These are phyloP conservation scores for Dysdera silvatica DNA, from an alignment of 1,140 invertebrate genomes.

Conservation along the genomic window DNA sequence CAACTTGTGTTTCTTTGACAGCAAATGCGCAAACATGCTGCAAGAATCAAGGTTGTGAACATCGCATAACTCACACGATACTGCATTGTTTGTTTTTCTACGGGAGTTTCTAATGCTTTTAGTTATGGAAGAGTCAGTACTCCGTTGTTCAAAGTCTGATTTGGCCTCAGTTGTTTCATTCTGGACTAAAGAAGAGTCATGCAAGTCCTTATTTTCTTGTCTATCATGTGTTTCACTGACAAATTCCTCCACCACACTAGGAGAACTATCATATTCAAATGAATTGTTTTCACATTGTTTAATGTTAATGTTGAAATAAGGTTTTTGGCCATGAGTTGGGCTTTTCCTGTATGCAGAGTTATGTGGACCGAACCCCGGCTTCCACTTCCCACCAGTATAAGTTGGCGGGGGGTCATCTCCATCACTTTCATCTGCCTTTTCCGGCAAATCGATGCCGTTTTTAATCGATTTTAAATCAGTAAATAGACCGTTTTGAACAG, in stretches of 20 bases:
- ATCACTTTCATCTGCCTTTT: constrained; percentile 38
- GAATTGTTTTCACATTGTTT: not conserved
- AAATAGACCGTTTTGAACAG: constrained; percentile 38
- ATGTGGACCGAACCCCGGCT: constrained; percentile 46
- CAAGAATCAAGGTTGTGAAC: constrained; percentile 1
- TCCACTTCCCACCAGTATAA: constrained; percentile 68
- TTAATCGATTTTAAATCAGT: constrained; percentile 37
- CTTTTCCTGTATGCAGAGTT: constrained; percentile 41
- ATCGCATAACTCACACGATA: constrained; percentile 8
- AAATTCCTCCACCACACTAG: not conserved
- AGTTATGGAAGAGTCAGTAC: not conserved
- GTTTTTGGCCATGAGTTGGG: not conserved
- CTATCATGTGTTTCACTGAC: not conserved
- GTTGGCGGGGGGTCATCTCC: constrained; percentile 46
- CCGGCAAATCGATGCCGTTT: constrained; percentile 5
- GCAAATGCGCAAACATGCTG: constrained; percentile 10
- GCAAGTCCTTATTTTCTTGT: not conserved
- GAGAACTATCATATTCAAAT: not conserved
- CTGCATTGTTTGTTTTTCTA: not conserved
- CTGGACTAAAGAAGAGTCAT: not conserved
- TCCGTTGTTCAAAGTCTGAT: not conserved
- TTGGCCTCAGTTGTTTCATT: not conserved
- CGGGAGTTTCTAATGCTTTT: not conserved
- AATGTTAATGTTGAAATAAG: not conserved
- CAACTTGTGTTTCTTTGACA: not conserved